These are phyloP conservation scores for Drosophila ercepeae DNA, from an alignment of 1,140 invertebrate genomes.

Conservation along the genomic window DNA sequence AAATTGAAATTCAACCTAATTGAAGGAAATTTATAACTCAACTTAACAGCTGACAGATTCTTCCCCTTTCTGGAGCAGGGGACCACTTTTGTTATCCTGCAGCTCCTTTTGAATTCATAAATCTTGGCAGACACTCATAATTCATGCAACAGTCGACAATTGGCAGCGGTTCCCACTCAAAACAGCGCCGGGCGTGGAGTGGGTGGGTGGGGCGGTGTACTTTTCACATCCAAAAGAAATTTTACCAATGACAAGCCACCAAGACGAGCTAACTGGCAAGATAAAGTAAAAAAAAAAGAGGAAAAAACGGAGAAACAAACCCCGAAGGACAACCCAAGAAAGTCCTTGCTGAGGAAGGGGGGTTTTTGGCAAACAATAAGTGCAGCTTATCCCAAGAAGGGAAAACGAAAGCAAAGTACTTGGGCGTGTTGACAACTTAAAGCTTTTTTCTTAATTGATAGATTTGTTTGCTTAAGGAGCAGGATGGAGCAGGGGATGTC, in stretches of 20 bases:
- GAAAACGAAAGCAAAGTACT: conserved; percentile 16
- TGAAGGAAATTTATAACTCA: conserved; percentile 78
- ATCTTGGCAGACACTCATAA: conserved; percentile 75
- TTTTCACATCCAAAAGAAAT: conserved; percentile 38
- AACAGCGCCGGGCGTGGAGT: neutral
- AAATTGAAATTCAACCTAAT: conserved; percentile 82
- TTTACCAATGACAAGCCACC: conserved; percentile 74
- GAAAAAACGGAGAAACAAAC: conserved; percentile 15
- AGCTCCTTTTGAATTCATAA: conserved; percentile 59
- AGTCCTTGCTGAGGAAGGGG: neutral
- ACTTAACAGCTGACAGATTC: conserved; percentile 80
- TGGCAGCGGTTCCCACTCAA: conserved; percentile 53
- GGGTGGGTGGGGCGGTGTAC: neutral
- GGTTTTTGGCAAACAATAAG: conserved; percentile 64
- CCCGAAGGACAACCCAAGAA: conserved; percentile 13
- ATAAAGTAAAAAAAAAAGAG: conserved; percentile 4
- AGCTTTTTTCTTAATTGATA: conserved; percentile 66
- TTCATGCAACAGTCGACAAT: conserved; percentile 77
- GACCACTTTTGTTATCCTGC: conserved; percentile 38
- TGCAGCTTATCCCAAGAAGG: conserved; percentile 35
- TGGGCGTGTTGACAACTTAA: conserved; percentile 62
- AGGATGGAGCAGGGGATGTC: neutral
- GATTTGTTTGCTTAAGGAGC: conserved; percentile 33
- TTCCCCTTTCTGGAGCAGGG: conserved; percentile 24
- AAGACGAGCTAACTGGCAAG: conserved; percentile 41